Percentiles rank a stretch among this genome's conserved stretches.
Conservation (phyloP, 92 coral and sea anemone genomes). For the Epizoanthus ramosus region DNA sequence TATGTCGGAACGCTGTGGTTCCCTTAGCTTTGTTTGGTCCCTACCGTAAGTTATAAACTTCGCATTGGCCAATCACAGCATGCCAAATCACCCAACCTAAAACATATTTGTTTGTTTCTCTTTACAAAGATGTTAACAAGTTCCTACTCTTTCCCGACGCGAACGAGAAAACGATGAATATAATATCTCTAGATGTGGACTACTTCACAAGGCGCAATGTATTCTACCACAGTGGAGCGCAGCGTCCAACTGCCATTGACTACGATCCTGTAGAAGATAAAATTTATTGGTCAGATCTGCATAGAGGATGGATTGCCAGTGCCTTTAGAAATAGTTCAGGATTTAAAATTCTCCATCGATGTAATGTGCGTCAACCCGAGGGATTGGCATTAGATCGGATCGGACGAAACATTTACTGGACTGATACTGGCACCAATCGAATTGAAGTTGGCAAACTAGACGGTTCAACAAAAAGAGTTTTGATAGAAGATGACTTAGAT, state of each 20-base stretch:
- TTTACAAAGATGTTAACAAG: conserved; percentile 37
- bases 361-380: conserved; percentile 33
- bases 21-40: too few relatives aligned
- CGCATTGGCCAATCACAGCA: too few relatives aligned
- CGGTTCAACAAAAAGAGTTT: conserved; percentile 41
- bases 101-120: neutral
- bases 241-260: conserved; percentile 42
- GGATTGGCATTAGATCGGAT: conserved; percentile 55
- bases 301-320: conserved; percentile 20
- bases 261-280: conserved; percentile 53
- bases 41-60: too few relatives aligned
- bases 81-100: too few relatives aligned
- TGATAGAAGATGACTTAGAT: conserved; percentile 51
- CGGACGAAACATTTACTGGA: conserved; percentile 63
- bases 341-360: conserved; percentile 6
- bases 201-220: conserved; percentile 13
- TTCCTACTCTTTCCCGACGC: conserved; percentile 58
- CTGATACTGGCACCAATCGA: conserved; percentile 52
- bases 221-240: conserved; percentile 20
- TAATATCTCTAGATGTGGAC: conserved; percentile 51
- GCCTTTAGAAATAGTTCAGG: conserved; percentile 27
- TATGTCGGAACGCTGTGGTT: too few relatives aligned
- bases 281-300: conserved; percentile 58
- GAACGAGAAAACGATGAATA: conserved; percentile 31
- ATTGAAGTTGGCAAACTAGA: conserved; percentile 53